Evolutionary conservation across 2,113 vertebrate genomes (phyloP).

Genomic region (Pluvianellus socialis): DNA sequence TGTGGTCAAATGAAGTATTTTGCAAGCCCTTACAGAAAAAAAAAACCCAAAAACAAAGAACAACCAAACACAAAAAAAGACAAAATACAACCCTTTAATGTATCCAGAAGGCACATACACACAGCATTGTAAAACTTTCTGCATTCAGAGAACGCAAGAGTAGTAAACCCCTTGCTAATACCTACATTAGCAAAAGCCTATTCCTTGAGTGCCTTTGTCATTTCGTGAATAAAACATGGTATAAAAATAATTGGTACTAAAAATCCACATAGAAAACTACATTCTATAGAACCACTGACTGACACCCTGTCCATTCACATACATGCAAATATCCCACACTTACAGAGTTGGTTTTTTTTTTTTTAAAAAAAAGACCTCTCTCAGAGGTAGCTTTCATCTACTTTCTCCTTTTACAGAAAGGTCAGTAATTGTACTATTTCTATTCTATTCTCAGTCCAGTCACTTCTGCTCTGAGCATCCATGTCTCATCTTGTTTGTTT

Average conservation of each 20-base stretch:
- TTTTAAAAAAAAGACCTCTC: not conserved
- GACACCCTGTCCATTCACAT: not conserved
- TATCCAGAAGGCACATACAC: not conserved
- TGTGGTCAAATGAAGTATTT: not conserved
- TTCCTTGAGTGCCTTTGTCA: not conserved
- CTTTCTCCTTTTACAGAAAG: not conserved
- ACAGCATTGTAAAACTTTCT: not conserved
- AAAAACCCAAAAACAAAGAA: no score
- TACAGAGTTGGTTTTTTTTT: not conserved
- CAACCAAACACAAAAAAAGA: not conserved
- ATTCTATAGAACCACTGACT: not conserved
- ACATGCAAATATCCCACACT: not conserved
- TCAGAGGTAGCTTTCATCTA: not conserved
- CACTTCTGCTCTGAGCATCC: not conserved
- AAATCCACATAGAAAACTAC: not conserved
- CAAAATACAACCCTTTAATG: not conserved
- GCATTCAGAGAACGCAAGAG: not conserved
- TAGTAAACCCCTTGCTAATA: not conserved
- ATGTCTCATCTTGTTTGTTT: not conserved
- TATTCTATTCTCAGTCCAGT: not conserved
- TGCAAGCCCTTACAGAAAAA: not conserved
- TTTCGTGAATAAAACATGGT: not conserved
- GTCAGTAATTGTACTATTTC: not conserved
- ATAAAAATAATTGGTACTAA: not conserved
- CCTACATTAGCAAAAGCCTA: not conserved